Evolutionary conservation across 1,140 invertebrate species (phyloP), one percentile per base, ranked within the genome.

Genomic region (Drepana arcuata): DNA sequence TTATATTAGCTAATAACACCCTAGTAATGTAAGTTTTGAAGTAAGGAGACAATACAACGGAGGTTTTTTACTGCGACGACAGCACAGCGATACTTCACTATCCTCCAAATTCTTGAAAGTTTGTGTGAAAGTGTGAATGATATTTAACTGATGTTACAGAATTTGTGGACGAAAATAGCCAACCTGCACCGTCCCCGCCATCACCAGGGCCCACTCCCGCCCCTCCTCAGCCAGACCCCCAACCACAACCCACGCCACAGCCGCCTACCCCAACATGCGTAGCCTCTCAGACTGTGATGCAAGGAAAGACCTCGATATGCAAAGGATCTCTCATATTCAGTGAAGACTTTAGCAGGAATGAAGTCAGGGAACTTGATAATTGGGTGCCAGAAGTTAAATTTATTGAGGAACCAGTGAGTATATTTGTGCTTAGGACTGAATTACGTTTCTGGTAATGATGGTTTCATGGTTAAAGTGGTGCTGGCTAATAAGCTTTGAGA

Each of bases 321-420:
- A 66, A 64, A 32, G 84, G 80, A 2, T 58, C 64, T 15, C 49
- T 86, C 1, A 56, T 86, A 25, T 88, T 88, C 53, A 75, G 65
- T 39, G 87, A 86, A 14, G 71, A 85, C 5, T 88, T 87, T 36
- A 63, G 72, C 30, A 59, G 35, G 36, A 42, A n/a, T 13, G 74
- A 45, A 38, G 50, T 67, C 1, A 61, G 62, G n/a, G 54, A 65
- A 2, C 40, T 73, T 0, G 28, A n/a, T 1, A 69, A 61, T 37
- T 86, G 85, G 85, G 62, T 55, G 2, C 36, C 70, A 1, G 83
- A 86, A 55, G 41, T 70, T 25, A 84, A 66, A 60, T 85, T 86
- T 52, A 75, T 74, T 18, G 62, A 65, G 41, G 65, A 71, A 52
- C 85, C 81, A 44, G 79, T 83, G 41, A 69, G 65, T 62, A 12